Evolutionary conservation across 2,797 vertebrate species (phyloP).

Genomic region (Denticeps clupeoides): DNA sequence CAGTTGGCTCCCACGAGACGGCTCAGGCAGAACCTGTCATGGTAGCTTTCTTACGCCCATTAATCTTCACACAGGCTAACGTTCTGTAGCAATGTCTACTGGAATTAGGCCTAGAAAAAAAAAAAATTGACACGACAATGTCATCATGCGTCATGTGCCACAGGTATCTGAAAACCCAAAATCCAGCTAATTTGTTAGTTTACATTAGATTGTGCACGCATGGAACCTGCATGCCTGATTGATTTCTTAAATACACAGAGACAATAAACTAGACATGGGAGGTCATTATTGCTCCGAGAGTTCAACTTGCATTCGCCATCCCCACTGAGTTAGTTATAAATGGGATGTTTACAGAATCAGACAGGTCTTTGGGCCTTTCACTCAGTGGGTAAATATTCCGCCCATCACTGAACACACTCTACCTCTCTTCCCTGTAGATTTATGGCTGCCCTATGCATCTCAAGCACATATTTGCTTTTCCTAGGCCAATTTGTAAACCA

Average conservation of each 20-base stretch:
- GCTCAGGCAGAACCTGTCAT: slow-evolving; percentile 16
- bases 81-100: slow-evolving; percentile 20
- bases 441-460: neutral
- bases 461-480: neutral
- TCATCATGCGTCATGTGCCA: too few species aligned
- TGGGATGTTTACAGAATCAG: neutral
- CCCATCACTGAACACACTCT: neutral
- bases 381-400: neutral
- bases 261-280: neutral
- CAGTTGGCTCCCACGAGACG: slow-evolving; percentile 10
- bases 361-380: neutral
- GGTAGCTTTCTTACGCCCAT: slow-evolving; percentile 12
- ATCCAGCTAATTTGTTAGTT: too few species aligned
- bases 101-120: slow-evolving; percentile 14
- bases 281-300: neutral
- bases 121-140: too few species aligned
- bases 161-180: too few species aligned
- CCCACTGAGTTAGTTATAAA: neutral
- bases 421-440: neutral
- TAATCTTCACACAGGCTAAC: slow-evolving; percentile 21
- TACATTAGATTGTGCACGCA: too few species aligned
- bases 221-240: too few species aligned
- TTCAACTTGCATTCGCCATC: neutral
- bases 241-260: neutral
- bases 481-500: neutral